Percentiles rank a stretch among this genome's conserved stretches.
Evolutionary conservation across 1,140 invertebrate species (phyloP).

Genomic region (Sycobia sp.): DNA sequence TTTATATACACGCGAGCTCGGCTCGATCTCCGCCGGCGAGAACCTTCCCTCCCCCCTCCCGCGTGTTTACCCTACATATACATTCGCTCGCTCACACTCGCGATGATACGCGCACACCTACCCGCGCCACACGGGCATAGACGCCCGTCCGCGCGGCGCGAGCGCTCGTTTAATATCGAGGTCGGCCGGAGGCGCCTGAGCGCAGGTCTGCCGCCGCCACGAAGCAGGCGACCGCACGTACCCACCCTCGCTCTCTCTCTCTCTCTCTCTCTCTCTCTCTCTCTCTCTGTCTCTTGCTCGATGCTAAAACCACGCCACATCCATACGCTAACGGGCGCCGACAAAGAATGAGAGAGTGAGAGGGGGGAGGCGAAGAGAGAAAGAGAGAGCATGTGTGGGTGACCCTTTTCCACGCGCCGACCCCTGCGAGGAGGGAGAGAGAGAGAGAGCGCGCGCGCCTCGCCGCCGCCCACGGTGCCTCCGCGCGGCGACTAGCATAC

Average conservation of each 20-base stretch:
- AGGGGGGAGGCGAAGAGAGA: neutral
- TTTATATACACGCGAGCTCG: neutral
- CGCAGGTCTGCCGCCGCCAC: slow-evolving; percentile 47
- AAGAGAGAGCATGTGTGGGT: too few relatives aligned
- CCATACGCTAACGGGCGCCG: neutral
- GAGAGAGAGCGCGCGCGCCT: neutral
- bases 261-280: neutral
- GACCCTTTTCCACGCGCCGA: neutral
- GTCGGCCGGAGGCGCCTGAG: slow-evolving; percentile 44
- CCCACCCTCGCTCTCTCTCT: too few relatives aligned
- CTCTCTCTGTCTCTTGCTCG: neutral
- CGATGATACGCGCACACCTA: too few relatives aligned
- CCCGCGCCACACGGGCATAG: neutral
- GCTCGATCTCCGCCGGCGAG: neutral
- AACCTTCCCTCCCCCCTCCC: neutral
- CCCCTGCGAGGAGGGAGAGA: neutral
- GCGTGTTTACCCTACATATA: slow-evolving; percentile 9
- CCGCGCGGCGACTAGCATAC: too few relatives aligned
- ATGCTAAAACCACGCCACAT: too few relatives aligned
- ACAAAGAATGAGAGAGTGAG: neutral
- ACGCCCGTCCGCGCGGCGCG: neutral
- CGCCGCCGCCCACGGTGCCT: neutral
- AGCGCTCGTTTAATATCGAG: slow-evolving; percentile 41
- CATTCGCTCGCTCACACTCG: too few relatives aligned
- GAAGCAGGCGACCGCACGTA: slow-evolving; percentile 11